A percentile compares a stretch with the other conserved stretches of the same genome.
Conservation (phyloP, 2,113 vertebrate genomes). For the Brachyhypopomus occidentalis region DNA sequence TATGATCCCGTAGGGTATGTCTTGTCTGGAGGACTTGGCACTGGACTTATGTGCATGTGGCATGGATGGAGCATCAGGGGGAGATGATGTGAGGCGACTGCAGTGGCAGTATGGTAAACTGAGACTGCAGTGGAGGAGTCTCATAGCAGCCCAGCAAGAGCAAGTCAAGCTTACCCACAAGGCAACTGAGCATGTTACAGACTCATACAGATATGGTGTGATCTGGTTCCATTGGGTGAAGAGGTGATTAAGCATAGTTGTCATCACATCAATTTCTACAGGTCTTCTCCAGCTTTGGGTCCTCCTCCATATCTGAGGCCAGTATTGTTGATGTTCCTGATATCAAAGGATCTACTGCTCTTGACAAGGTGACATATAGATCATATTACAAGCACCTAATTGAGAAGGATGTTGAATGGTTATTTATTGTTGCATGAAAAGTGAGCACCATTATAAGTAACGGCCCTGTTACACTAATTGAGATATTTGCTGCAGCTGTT, state of each 20-base stretch:
- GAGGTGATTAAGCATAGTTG: not conserved
- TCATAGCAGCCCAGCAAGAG: conserved; percentile 68
- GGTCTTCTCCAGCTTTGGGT: conserved; percentile 52
- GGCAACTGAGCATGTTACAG: conserved; percentile 54
- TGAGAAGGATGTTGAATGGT: not conserved
- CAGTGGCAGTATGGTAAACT: conserved; percentile 73
- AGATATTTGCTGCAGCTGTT: not conserved
- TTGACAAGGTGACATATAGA: conserved; percentile 51
- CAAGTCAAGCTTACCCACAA: conserved; percentile 62
- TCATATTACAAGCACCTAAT: not conserved
- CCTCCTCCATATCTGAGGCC: conserved; percentile 38
- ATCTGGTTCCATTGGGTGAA: not conserved
- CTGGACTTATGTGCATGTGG: conserved; percentile 18
- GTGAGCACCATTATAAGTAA: too few relatives aligned
- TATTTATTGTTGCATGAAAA: not conserved
- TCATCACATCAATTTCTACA: conserved; percentile 46
- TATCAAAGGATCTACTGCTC: conserved; percentile 12
- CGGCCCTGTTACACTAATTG: not conserved
- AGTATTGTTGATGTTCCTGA: conserved; percentile 32
- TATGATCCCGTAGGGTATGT: not conserved
- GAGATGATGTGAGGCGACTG: conserved; percentile 59
- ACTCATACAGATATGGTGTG: not conserved
- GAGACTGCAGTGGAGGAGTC: conserved; percentile 62
- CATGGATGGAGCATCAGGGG: conserved; percentile 22
- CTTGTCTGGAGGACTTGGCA: not conserved